Conservation (phyloP, 2,888 invertebrate species). For the Tachystola acroxantha region DNA sequence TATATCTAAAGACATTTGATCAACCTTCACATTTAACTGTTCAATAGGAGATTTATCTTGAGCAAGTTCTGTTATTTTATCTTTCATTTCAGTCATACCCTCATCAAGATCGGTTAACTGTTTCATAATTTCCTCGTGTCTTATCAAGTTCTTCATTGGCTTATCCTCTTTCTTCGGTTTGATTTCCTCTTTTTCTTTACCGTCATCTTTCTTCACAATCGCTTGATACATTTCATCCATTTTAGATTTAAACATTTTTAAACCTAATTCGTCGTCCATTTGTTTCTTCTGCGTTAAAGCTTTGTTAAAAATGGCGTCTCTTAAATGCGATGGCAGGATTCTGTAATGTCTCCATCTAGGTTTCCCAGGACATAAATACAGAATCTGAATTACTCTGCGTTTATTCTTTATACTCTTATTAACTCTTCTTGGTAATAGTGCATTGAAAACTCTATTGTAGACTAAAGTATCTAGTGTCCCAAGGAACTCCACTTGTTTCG, state of each 20-base stretch:
- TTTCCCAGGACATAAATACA: constrained; percentile 59
- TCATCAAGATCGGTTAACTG: constrained; percentile 50
- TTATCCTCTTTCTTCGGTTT: constrained; percentile 13
- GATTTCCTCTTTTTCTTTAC: constrained; percentile 18
- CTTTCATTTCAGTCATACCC: constrained; percentile 40
- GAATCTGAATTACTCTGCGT: constrained; percentile 44
- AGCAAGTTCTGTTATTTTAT: constrained; percentile 36
- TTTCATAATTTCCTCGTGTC: constrained; percentile 45
- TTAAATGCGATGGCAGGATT: constrained; percentile 49
- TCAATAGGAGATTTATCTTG: constrained; percentile 44
- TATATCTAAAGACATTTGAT: constrained; percentile 56
- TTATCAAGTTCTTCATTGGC: constrained; percentile 22
- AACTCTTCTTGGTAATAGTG: constrained; percentile 46
- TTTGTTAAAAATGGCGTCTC: constrained; percentile 59
- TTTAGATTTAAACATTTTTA: constrained; percentile 43
- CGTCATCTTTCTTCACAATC: constrained; percentile 35
- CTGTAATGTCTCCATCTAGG: constrained; percentile 49
- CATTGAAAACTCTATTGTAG: constrained; percentile 58
- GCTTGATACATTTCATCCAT: constrained; percentile 56
- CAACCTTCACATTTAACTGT: constrained; percentile 51
- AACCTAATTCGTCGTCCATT: constrained; percentile 47
- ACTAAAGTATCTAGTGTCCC: constrained; percentile 70
- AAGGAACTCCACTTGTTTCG: constrained; percentile 76
- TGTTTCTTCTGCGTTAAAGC: constrained; percentile 57
- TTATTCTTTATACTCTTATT: constrained; percentile 52